Base-by-base conservation (phyloP, 2,797 vertebrate species). In the Pipistrellus nathusii region DNA sequence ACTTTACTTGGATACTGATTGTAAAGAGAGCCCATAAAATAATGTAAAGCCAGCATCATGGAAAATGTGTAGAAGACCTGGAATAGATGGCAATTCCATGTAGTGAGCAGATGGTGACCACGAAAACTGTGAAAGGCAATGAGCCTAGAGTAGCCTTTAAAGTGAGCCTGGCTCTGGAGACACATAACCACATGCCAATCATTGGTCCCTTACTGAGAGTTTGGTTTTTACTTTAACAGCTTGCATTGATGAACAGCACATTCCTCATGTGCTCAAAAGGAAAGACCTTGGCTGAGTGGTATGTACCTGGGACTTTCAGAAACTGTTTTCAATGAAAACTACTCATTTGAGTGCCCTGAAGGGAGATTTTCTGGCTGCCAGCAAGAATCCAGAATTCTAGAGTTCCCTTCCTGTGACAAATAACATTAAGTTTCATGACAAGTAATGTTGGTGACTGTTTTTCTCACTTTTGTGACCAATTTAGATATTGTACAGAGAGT, bases 91-190 rank as follows among this genome's bases (percentile, higher is more conserved):
- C 62, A 44, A 77, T 72, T 92, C 90, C 73, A 46, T 66, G 72
- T 69, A 95, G 27, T 1, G 53, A 96, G 91, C 95, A 96, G 95
- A 95, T 89, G 91, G 91, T 84, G 48, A 76, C 88, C 69, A 51
- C 53, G 80, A 96, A 96, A 97, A 87, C 96, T 94, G 80, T 91
- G 81, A 97, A 94, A 93, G 94, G 95, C 95, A 96, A 93, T 81
- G 72, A 91, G 88, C 18, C 85, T 76, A 59, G 71, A 90, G 44
- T 76, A 96, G 97, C 87, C 97, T 94, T 82, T 93, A 35, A 88
- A 71, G 64, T 93, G 94, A 90, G 89, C 72, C 8, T 7, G 46
- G 25, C 91, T 94, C 96, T 93, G 78, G 76, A 93, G 27, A 86
- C 95, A 88, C 86, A 91, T 32, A 0, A 91, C 0, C 93, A 64